Conservation (phyloP, 2,113 vertebrate species). For the Elanus axillaris region DNA sequence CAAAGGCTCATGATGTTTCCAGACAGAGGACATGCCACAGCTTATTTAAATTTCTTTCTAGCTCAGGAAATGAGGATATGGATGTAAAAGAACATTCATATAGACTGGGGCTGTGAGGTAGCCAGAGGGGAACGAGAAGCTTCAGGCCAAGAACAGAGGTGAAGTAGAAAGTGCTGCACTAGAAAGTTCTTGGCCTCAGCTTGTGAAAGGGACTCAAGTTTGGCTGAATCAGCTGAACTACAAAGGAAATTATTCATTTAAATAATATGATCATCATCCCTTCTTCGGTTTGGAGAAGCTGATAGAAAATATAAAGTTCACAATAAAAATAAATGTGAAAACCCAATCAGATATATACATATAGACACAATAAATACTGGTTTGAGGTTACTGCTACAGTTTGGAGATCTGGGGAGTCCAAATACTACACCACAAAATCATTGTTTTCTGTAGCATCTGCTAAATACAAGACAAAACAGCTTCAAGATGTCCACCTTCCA, state of each 20-base stretch:
- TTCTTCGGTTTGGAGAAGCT: background rate
- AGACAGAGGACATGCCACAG: background rate
- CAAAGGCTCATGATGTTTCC: background rate
- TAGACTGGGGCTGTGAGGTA: background rate
- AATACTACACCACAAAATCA: background rate
- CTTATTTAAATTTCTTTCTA: background rate
- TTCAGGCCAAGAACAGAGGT: background rate
- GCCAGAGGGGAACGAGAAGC: background rate
- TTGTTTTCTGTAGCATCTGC: background rate
- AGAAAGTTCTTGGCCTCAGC: background rate
- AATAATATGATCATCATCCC: background rate
- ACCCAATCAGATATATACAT: background rate
- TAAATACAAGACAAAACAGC: background rate
- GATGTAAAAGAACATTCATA: background rate
- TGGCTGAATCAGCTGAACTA: background rate
- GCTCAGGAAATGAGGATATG: background rate
- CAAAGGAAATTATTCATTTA: background rate
- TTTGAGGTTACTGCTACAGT: background rate
- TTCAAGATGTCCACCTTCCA: background rate
- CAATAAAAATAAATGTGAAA: background rate
- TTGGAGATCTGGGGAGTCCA: background rate
- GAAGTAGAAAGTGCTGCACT: background rate
- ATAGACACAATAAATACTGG: background rate
- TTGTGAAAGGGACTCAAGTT: background rate
- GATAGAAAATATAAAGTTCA: background rate